Evolutionary conservation across 1,140 invertebrate species (phyloP).

Genomic region (Pectinophora gossypiella): DNA sequence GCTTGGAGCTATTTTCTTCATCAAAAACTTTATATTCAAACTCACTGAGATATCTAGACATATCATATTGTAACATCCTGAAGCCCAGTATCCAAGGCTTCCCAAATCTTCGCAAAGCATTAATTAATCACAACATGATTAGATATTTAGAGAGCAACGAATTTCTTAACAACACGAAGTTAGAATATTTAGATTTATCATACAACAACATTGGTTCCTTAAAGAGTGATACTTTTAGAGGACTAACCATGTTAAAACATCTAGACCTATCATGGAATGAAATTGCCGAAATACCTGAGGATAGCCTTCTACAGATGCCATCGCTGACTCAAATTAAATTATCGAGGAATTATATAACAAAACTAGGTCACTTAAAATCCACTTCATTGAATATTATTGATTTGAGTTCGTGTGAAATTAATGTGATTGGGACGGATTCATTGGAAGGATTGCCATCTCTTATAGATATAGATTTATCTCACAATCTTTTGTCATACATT

Average conservation of each 20-base stretch:
- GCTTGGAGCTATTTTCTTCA: constrained; percentile 59
- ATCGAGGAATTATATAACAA: constrained; percentile 80
- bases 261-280: constrained; percentile 82
- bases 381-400: constrained; percentile 74
- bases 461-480: constrained; percentile 75
- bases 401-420: constrained; percentile 79
- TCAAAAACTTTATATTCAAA: constrained; percentile 63
- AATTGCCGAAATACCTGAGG: constrained; percentile 74
- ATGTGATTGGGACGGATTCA: constrained; percentile 69
- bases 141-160: constrained; percentile 72
- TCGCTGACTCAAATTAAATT: constrained; percentile 77
- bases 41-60: constrained; percentile 77
- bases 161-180: constrained; percentile 77
- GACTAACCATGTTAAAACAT: constrained; percentile 73
- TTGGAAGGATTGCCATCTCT: constrained; percentile 74
- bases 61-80: constrained; percentile 80
- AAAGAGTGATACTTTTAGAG: constrained; percentile 74
- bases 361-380: constrained; percentile 75
- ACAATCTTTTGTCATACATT: constrained; percentile 76
- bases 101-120: constrained; percentile 74
- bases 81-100: constrained; percentile 77
- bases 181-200: constrained; percentile 80
- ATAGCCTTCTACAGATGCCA: constrained; percentile 74
- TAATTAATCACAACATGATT: constrained; percentile 78
- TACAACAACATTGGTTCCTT: constrained; percentile 77